phyloP scores from a whole-genome alignment of 2,797 vertebrate species.

The Selene dorsalis region DNA sequence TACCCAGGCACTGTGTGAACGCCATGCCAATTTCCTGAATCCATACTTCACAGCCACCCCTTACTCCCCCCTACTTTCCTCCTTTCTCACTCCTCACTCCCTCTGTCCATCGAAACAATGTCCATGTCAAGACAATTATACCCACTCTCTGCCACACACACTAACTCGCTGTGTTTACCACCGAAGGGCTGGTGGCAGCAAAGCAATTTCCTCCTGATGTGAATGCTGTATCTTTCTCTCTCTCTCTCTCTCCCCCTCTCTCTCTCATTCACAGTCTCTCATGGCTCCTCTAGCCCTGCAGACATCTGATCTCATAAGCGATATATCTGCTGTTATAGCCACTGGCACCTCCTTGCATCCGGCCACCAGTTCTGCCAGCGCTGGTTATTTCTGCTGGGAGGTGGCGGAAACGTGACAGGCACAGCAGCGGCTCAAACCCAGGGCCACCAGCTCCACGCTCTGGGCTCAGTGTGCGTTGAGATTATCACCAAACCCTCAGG shows the following conservation, averaged over 20 bases:
- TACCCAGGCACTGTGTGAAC: conserved; percentile 81
- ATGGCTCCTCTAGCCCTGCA: conserved; percentile 77
- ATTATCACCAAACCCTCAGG: conserved; percentile 67
- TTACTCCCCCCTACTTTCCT: conserved; percentile 59
- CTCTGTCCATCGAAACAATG: conserved; percentile 84
- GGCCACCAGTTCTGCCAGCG: conserved; percentile 81
- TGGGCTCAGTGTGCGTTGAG: conserved; percentile 55
- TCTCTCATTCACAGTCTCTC: conserved; percentile 70
- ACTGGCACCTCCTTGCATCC: conserved; percentile 81
- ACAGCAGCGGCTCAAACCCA: conserved; percentile 59
- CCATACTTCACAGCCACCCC: conserved; percentile 81
- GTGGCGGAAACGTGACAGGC: conserved; percentile 74
- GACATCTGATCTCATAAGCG: conserved; percentile 87
- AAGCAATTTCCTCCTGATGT: conserved; percentile 84
- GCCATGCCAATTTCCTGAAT: conserved; percentile 86
- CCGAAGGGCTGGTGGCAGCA: conserved; percentile 81
- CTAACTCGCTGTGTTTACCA: conserved; percentile 82
- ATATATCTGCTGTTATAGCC: conserved; percentile 85
- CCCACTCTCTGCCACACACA: conserved; percentile 78
- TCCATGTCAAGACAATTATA: conserved; percentile 85
- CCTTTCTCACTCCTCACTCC: conserved; percentile 72
- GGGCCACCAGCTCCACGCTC: conserved; percentile 56
- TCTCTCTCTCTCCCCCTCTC: conserved; percentile 41
- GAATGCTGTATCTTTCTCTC: conserved; percentile 68
- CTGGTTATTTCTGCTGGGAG: conserved; percentile 83